Conservation (phyloP, 2,113 vertebrate genomes). For the Siniperca chuatsi region DNA sequence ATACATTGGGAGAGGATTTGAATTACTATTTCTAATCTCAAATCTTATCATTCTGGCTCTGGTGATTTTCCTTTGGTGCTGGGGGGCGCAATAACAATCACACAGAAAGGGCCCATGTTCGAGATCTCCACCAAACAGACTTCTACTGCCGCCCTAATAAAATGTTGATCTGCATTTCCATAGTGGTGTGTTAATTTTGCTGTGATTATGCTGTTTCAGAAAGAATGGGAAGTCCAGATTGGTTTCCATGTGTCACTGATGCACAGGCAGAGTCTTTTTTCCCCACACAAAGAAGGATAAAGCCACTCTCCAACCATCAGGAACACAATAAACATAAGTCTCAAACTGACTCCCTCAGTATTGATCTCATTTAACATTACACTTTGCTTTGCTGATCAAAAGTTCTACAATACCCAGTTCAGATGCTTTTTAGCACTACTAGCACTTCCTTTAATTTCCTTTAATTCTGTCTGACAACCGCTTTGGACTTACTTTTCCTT, state of each 20-base stretch:
- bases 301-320: not conserved
- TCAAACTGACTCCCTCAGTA: constrained; percentile 5
- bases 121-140: not conserved
- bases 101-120: too few species aligned
- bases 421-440: constrained; percentile 4
- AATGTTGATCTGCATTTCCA: not conserved
- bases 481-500: constrained; percentile 3
- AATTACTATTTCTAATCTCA: too few species aligned
- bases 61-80: too few species aligned
- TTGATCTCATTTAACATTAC: constrained; percentile 37
- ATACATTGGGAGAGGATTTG: too few species aligned
- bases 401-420: not conserved
- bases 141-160: not conserved
- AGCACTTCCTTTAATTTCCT: constrained; percentile 8
- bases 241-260: not conserved
- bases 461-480: constrained; percentile 17
- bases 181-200: not conserved
- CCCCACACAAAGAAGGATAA: constrained; percentile 19
- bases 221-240: not conserved
- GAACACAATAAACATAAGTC: constrained; percentile 28
- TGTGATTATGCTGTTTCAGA: constrained; percentile 10
- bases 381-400: constrained; percentile 43
- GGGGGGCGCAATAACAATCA: too few species aligned
- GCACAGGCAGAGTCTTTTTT: not conserved
- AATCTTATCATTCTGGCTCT: too few species aligned